Evolutionary conservation across 1,140 invertebrate genomes (phyloP).

Genomic region (Nixonia krombeini): DNA sequence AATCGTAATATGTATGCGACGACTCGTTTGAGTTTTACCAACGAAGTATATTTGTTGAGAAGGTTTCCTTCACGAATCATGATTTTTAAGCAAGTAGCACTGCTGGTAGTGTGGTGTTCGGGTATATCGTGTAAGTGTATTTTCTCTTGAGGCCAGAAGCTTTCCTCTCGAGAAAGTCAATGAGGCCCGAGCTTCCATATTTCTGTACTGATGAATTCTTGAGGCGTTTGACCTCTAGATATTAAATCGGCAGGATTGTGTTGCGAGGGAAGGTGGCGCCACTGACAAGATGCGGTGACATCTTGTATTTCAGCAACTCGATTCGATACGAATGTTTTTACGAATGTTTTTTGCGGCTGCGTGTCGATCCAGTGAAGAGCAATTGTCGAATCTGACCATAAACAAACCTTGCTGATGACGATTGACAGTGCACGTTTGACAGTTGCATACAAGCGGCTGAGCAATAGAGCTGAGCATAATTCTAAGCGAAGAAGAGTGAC

Average conservation of each 20-base stretch:
- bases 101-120: no score
- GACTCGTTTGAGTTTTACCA: no score
- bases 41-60: no score
- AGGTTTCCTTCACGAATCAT: no score
- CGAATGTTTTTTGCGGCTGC: slow-evolving; percentile 51
- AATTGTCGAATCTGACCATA: slow-evolving; percentile 64
- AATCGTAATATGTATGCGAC: no score
- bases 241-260: slow-evolving; percentile 68
- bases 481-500: slow-evolving; percentile 55
- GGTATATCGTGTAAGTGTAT: no score
- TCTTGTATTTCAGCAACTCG: slow-evolving; percentile 54
- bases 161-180: slow-evolving; percentile 10
- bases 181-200: slow-evolving; percentile 23
- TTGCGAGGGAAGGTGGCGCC: slow-evolving; percentile 60
- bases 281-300: slow-evolving; percentile 44
- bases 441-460: slow-evolving; percentile 32
- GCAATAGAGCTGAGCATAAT: slow-evolving; percentile 52
- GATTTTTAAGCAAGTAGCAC: no score
- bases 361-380: slow-evolving; percentile 43
- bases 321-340: slow-evolving; percentile 62
- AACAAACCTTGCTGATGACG: slow-evolving; percentile 40
- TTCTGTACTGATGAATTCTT: no score
- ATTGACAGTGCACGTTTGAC: slow-evolving; percentile 32
- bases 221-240: slow-evolving; percentile 64
- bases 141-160: no score